Conservation (phyloP, 2,888 invertebrate species). For the Emmelina monodactyla region DNA sequence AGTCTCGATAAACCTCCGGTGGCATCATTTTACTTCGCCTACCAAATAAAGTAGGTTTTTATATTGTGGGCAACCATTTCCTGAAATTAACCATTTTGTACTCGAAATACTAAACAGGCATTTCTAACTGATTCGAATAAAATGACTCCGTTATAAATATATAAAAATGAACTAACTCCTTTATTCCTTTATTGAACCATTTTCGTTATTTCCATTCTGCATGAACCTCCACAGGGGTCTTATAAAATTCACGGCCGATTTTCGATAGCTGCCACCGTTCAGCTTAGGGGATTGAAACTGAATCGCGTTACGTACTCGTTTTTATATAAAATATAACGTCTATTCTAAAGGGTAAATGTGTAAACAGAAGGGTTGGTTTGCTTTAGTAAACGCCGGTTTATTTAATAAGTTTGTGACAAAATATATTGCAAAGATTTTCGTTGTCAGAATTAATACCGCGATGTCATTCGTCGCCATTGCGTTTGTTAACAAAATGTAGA, state of each 20-base stretch:
- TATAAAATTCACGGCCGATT: slow-evolving; percentile 20
- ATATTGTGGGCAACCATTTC: too few species aligned
- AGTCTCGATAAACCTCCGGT: slow-evolving; percentile 29
- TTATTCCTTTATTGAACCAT: slow-evolving; percentile 12
- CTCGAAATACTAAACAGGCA: too few species aligned
- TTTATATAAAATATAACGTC: slow-evolving; percentile 13
- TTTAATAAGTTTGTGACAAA: slow-evolving; percentile 3
- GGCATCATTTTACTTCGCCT: slow-evolving; percentile 44
- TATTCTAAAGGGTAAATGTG: slow-evolving; percentile 8
- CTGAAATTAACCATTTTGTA: too few species aligned
- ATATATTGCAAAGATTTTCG: neutral
- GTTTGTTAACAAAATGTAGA: too few species aligned
- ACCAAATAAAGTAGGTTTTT: slow-evolving; percentile 24
- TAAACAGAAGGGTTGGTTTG: slow-evolving; percentile 16
- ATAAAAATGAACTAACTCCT: too few species aligned
- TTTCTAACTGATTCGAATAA: too few species aligned
- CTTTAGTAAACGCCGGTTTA: slow-evolving; percentile 17
- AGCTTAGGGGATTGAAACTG: slow-evolving; percentile 19
- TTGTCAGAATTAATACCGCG: neutral
- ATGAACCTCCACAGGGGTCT: slow-evolving; percentile 9
- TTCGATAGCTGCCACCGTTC: slow-evolving; percentile 14
- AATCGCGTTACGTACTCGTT: slow-evolving; percentile 22
- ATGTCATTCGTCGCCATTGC: neutral
- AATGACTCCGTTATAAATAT: too few species aligned
- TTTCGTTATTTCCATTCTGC: neutral